phyloP scores from a whole-genome alignment of 2,113 vertebrate genomes.

The Microtus ochrogaster region DNA sequence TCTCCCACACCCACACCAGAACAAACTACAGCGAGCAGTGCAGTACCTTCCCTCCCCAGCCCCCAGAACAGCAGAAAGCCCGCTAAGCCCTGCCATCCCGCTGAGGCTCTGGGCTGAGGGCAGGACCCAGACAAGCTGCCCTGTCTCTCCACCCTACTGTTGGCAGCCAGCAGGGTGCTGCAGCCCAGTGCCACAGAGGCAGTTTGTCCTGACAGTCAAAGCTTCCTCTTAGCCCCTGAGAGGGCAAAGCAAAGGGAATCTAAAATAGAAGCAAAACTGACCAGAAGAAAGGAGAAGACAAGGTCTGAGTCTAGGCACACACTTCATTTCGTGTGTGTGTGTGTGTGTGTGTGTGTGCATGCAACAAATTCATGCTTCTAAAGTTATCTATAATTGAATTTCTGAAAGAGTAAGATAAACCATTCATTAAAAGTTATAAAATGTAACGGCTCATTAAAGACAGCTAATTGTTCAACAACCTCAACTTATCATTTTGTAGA shows the following conservation, averaged over 20 bases:
- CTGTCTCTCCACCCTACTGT: slow-evolving; percentile 28
- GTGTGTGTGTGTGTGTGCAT: too few relatives aligned
- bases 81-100: neutral
- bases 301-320: neutral
- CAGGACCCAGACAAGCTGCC: neutral
- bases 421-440: neutral
- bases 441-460: slow-evolving; percentile 14
- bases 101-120: slow-evolving; percentile 45
- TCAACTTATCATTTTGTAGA: slow-evolving; percentile 20
- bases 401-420: slow-evolving; percentile 13
- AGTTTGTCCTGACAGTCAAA: neutral
- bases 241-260: neutral
- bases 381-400: neutral
- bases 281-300: neutral
- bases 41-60: too few relatives aligned
- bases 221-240: neutral
- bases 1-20: slow-evolving; percentile 15
- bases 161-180: neutral
- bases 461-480: neutral
- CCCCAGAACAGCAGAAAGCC: slow-evolving; percentile 49
- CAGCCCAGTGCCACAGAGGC: neutral
- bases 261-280: neutral
- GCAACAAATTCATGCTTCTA: neutral
- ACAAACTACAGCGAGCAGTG: neutral
- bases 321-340: neutral